Base-by-base conservation (phyloP, 2,888 invertebrate genomes). In the Vandiemenella viatica region DNA sequence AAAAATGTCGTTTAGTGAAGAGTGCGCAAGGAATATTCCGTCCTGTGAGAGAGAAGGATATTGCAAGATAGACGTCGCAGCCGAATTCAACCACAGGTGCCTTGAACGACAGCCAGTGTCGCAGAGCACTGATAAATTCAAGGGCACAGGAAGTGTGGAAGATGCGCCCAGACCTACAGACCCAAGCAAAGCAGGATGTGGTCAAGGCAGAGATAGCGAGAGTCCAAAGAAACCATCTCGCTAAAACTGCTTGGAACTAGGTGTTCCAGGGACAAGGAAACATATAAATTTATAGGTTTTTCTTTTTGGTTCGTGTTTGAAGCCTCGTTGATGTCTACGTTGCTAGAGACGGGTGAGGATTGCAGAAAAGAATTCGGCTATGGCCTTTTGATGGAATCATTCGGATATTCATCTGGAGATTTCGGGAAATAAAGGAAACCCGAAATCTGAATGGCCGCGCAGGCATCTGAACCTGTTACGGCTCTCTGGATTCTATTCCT, bases 61-160 rank as follows among this genome's bases (percentile, higher is more conserved):
- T 1, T 2, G 22, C 44, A 16, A 22, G 15, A 44, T 21, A 20
- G 23, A 44, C 3, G 23, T 44, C 1, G 44, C 23, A 22, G 23
- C 20, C n/a, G 22, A 44, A 13, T 44, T 44, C 17, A 44, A 44
- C 22, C 22, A 10, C 22, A 4, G n/a, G 44, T 1, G 22, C 44
- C 44, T 23, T 20, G 21, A 44, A 22, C 21, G 22, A 44, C n/a
- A 23, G 22, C 15, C 23, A 44, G 4, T 44, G 20, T 13, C 23
- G 16, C 44, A 44, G 10, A 44, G 22, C 23, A 10, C 44, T 20
- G 44, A n/a, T 44, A 6, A 23, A 23, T 6, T 13, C 10, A 13
- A n/a, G 20, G 44, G 10, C 3, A 44, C 44, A 44, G 44, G 22
- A 22, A 22, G 44, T 44, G 44, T 44, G 23, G 23, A 4, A 7